These are phyloP conservation scores for Fukomys damarensis DNA, from an alignment of 2,113 vertebrate species.

Conservation along the genomic window DNA sequence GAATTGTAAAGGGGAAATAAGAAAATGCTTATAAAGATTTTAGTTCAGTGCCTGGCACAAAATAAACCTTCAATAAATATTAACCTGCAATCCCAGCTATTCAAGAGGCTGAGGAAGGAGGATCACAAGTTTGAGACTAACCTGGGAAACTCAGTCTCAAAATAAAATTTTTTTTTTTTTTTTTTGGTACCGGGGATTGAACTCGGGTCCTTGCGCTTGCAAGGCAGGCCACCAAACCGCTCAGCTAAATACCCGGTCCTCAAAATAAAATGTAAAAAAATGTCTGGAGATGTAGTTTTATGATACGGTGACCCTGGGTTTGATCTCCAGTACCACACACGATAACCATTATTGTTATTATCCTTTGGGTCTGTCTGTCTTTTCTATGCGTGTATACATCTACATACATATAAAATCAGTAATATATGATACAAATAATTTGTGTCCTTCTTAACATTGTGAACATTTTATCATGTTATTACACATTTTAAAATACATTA, in stretches of 20 bases:
- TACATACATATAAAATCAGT: not conserved
- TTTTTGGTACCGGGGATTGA: no score
- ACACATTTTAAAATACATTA: not conserved
- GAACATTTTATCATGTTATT: not conserved
- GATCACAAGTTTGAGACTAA: not conserved
- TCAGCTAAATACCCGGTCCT: no score
- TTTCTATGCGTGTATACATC: not conserved
- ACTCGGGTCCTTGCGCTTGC: no score
- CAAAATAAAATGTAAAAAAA: not conserved
- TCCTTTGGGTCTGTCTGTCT: not conserved
- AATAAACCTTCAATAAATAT: not conserved
- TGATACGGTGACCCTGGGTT: not conserved
- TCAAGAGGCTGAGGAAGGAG: not conserved
- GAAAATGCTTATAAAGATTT: not conserved
- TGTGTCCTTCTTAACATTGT: not conserved
- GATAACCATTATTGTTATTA: not conserved
- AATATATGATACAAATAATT: not conserved
- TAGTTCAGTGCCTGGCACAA: not conserved
- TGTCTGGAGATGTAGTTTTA: not conserved
- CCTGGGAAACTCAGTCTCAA: not conserved
- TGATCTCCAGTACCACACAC: not conserved
- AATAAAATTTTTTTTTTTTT: no score
- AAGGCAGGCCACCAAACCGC: no score
- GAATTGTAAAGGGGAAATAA: not conserved
- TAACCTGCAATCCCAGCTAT: not conserved